Evolutionary conservation across 2,113 vertebrate genomes (phyloP).

Genomic region (Columbina picui): DNA sequence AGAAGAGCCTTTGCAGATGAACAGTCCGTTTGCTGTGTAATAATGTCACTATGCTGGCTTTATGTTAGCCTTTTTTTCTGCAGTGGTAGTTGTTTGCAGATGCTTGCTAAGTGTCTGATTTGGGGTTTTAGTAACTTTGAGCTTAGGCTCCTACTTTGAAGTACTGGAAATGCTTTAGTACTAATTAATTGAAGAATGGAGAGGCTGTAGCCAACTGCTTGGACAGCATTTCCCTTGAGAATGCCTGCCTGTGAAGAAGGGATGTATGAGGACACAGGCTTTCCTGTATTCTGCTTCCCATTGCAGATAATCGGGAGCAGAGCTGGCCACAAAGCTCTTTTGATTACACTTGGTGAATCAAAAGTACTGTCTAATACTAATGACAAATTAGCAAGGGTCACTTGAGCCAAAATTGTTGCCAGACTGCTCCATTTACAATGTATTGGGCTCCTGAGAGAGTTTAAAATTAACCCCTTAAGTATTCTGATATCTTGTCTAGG

Average conservation of each 20-base stretch:
- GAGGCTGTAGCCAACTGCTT: neutral
- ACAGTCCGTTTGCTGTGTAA: neutral
- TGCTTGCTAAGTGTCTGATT: neutral
- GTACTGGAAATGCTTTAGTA: neutral
- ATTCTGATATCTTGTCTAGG: neutral
- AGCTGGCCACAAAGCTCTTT: conserved; percentile 50
- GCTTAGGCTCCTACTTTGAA: neutral
- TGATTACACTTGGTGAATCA: conserved; percentile 60
- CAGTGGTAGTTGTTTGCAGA: neutral
- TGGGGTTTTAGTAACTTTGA: neutral
- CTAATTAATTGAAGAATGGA: conserved; percentile 18
- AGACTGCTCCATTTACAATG: neutral
- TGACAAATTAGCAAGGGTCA: conserved; percentile 40
- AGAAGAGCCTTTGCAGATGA: neutral
- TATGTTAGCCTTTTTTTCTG: neutral
- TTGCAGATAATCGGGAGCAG: neutral
- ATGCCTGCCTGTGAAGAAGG: conserved; percentile 22
- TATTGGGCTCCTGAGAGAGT: neutral
- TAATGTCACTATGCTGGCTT: neutral
- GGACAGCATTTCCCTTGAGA: conserved; percentile 25
- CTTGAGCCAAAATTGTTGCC: conserved; percentile 1
- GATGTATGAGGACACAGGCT: neutral
- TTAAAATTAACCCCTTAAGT: neutral
- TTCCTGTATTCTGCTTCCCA: conserved; percentile 59
- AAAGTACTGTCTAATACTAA: conserved; percentile 43